Evolutionary conservation across 2,888 invertebrate species (phyloP).

Genomic region (Yponomeuta sedellus): DNA sequence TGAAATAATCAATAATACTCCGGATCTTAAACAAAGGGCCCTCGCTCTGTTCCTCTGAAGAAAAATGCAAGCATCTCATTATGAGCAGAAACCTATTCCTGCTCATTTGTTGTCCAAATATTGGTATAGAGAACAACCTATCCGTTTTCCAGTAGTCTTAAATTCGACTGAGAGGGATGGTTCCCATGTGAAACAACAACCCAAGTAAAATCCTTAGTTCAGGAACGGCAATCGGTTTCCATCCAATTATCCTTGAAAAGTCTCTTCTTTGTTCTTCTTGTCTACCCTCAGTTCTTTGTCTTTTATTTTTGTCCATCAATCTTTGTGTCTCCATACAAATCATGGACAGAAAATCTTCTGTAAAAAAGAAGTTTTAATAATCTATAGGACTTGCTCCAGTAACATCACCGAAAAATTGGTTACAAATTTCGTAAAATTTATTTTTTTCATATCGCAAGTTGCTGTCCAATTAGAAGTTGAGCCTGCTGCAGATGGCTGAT

Average conservation of each 20-base stretch:
- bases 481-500: too few species aligned
- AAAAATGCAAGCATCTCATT: constrained; percentile 30
- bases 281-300: constrained; percentile 21
- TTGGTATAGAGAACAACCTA: constrained; percentile 27
- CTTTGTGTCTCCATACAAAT: constrained; percentile 12
- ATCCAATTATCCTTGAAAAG: constrained; percentile 21
- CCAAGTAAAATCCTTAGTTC: constrained; percentile 20
- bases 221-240: constrained; percentile 23
- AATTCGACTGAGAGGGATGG: too few species aligned
- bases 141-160: constrained; percentile 24
- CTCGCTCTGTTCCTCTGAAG: constrained; percentile 9
- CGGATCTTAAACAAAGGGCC: constrained; percentile 30
- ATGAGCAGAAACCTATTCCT: constrained; percentile 34
- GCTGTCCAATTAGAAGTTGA: too few species aligned
- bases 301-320: not conserved
- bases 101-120: constrained; percentile 30
- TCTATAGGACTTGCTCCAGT: not conserved
- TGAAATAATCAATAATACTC: constrained; percentile 34
- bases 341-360: constrained; percentile 8
- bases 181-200: too few species aligned
- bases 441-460: constrained; percentile 8
- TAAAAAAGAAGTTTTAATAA: constrained; percentile 6
- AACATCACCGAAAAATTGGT: constrained; percentile 17
- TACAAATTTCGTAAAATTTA: constrained; percentile 9
- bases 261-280: too few species aligned